phyloP scores from a whole-genome alignment of 2,888 invertebrate genomes.

The Gandaritis pyraliata region DNA sequence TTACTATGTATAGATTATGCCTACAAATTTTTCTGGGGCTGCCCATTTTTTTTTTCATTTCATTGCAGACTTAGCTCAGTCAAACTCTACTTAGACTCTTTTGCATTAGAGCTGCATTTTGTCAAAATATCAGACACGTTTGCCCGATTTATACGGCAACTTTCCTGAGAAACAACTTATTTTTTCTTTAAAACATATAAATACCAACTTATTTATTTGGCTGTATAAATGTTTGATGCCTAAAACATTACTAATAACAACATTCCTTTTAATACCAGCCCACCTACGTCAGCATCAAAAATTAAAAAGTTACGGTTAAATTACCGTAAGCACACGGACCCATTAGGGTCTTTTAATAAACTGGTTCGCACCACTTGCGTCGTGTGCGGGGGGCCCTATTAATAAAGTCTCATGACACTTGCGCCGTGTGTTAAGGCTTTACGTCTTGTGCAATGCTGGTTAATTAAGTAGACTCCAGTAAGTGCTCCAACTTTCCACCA shows the following conservation, averaged over 20 bases:
- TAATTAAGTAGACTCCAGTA: slow-evolving; percentile 27
- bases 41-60: no score
- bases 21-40: no score
- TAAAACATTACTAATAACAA: slow-evolving; percentile 21
- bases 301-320: slow-evolving; percentile 39
- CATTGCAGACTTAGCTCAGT: no score
- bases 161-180: no score
- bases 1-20: no score
- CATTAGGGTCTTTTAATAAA: slow-evolving; percentile 43
- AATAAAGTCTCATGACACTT: slow-evolving; percentile 22
- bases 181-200: no score
- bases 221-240: not conserved
- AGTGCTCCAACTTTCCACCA: slow-evolving; percentile 11
- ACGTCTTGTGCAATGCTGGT: slow-evolving; percentile 25
- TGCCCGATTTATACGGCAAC: no score
- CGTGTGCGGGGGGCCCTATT: slow-evolving; percentile 25
- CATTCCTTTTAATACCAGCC: slow-evolving; percentile 9
- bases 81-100: no score
- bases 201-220: no score
- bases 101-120: no score
- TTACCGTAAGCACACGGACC: slow-evolving; percentile 29
- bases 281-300: slow-evolving; percentile 26
- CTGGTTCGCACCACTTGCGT: slow-evolving; percentile 22
- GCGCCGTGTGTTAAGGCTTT: slow-evolving; percentile 12
- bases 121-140: no score